Evolutionary conservation across 2,113 vertebrate genomes (phyloP), one percentile per base, ranked within the genome.

Genomic region (Siniperca chuatsi): DNA sequence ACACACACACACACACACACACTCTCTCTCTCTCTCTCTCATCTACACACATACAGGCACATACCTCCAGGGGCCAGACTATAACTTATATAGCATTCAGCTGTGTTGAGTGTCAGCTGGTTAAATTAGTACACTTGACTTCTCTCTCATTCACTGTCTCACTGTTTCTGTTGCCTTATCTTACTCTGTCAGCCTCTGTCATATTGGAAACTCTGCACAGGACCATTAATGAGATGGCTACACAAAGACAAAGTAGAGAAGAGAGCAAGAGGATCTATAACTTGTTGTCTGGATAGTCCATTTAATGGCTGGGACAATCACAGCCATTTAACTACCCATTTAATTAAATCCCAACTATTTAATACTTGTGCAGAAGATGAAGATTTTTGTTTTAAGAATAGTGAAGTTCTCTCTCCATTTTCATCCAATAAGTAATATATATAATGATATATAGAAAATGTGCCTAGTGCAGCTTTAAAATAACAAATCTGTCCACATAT

Each of bases 41-140:
- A 25, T 35, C 50, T 44, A 25, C 37, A 78, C 16, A 54, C 57
- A 75, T 11, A 64, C 46, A 46, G 4, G 10, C 79, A 67, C 85
- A 85, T 79, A 79, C 48, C 87, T 75, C 67, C 72, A 50, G 88
- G 79, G 77, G 75, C 74, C 82, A 65, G 46, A 71, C 79, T 46
- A 83, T 75, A 88, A 89, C 92, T 77, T 85, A 87, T 90, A 92
- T 92, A 91, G 90, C 79, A 54, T 82, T 92, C 93, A 93, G 92
- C 93, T 94, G 90, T 83, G 90, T 62, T 52, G 75, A 40, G 82
- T 82, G 92, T 90, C 92, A 92, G 90, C 79, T 88, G 90, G 88
- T 87, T 84, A 77, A 87, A 81, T 93, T 37, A 88, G 67, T 68
- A 57, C 52, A 35, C 67, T 81, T 58, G 60, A 75, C 87, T 77